Percentiles rank a stretch among this genome's conserved stretches.
phyloP scores from a whole-genome alignment of 2,797 vertebrate genomes.

The Darevskia mixta region DNA sequence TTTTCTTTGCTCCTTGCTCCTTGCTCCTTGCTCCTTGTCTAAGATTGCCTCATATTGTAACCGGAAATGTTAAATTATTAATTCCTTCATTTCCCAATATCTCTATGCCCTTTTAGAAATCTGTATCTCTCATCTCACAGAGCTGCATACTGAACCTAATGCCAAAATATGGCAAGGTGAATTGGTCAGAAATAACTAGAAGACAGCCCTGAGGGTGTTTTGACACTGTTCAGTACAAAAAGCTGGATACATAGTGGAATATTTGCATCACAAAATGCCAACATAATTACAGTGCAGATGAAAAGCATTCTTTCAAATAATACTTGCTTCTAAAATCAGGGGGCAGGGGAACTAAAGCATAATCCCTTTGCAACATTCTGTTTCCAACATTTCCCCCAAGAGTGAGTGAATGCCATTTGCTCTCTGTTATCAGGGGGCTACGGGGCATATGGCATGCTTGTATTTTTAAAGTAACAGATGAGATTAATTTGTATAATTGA shows the following conservation, averaged over 20 bases:
- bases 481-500: neutral
- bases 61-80: constrained; percentile 53
- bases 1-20: constrained; percentile 31
- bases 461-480: constrained; percentile 8
- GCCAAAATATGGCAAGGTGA: neutral
- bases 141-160: constrained; percentile 11
- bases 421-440: neutral
- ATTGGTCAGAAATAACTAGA: constrained; percentile 20
- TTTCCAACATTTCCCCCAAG: neutral
- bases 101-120: constrained; percentile 25
- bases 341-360: neutral
- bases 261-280: constrained; percentile 35
- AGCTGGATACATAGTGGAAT: neutral
- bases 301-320: constrained; percentile 45
- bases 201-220: constrained; percentile 3
- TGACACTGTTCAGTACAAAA: constrained; percentile 30
- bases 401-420: neutral
- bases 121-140: constrained; percentile 11
- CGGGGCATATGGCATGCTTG: neutral
- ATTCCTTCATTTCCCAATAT: constrained; percentile 40
- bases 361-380: constrained; percentile 10
- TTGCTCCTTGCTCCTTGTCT: constrained; percentile 47
- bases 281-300: constrained; percentile 27
- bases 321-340: neutral
- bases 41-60: constrained; percentile 27